Base-by-base conservation (phyloP, 2,888 invertebrate species). In the Heteromyza rotundicornis region DNA sequence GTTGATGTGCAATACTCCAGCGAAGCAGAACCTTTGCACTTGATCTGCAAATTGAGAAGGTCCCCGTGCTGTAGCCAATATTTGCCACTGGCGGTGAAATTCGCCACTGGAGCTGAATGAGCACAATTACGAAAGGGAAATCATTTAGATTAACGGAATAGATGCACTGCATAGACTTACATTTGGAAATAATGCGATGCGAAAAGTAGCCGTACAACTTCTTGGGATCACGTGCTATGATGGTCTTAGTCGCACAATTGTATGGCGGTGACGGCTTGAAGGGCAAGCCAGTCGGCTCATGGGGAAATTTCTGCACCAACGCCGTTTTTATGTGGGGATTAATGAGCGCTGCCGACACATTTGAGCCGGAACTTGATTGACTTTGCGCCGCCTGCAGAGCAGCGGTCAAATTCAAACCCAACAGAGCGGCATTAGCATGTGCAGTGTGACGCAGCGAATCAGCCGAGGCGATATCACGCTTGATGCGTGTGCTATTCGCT, bases 61-160 rank as follows among this genome's bases (percentile, higher is more conserved):
- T 93, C 92, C 32, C 93, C 94, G 64, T 91, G 92, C 71, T 92
- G 89, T 32, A 95, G 84, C 94, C 95, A 95, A 74, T 90, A 90
- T 60, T 89, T 88, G 0, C 94, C 95, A 2, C 86, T 88, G 1
- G 92, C 87, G 54, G 88, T 88, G 8, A 94, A 85, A 62, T 88
- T 87, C 1, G 86, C 81, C 68, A 95, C 87, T 1, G 94, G 91
- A 68, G 88, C 94, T 94, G 79, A 10, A 85, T 17, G 14, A 84
- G 67, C 64, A 65, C 58, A 57, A 50, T n/a, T 8, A 5, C 2
- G 7, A 60, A 63, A 51, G n/a, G n/a, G n/a, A n/a, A n/a, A n/a
- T n/a, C 44, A 32, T 2, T 36, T 17, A 16, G 50, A 8, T 5
- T 12, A 32, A 32, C 32, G 7, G 12, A 17, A 20, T n/a, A 59